Evolutionary conservation across 2,113 vertebrate species (phyloP).

Genomic region (Microcebus tavaratra): DNA sequence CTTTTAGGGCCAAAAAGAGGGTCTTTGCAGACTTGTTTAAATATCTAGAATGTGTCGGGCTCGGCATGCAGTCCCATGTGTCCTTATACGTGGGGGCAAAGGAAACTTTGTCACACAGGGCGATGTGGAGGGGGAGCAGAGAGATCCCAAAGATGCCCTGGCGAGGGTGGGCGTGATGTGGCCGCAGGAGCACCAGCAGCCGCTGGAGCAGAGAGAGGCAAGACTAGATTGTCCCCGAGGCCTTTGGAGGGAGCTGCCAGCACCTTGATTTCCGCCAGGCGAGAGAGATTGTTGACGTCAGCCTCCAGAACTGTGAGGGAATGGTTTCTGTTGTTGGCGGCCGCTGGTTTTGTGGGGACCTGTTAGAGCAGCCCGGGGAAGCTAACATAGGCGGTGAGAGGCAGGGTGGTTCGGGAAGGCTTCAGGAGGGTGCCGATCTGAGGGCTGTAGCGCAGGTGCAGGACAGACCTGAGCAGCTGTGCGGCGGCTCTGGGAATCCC

Average conservation of each 20-base stretch:
- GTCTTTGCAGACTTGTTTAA: background rate
- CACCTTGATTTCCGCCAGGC: accelerated
- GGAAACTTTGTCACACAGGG: background rate
- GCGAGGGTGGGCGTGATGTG: accelerated
- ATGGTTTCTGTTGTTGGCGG: accelerated
- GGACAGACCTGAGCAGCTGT: background rate
- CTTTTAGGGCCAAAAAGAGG: background rate
- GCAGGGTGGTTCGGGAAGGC: accelerated
- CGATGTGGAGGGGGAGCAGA: accelerated
- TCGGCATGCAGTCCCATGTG: accelerated
- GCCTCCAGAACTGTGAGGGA: background rate
- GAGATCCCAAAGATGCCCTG: accelerated
- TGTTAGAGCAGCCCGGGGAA: accelerated
- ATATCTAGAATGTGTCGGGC: accelerated
- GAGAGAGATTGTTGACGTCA: accelerated
- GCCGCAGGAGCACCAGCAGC: accelerated
- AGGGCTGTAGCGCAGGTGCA: accelerated
- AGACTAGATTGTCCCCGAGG: accelerated
- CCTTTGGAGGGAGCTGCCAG: accelerated
- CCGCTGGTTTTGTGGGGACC: accelerated
- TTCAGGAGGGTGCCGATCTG: accelerated
- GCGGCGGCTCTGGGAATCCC: background rate
- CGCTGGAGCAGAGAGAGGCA: accelerated
- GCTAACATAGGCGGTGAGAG: background rate
- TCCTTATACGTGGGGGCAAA: accelerated